Conservation (phyloP, 2,113 vertebrate genomes). For the Naja naja region DNA sequence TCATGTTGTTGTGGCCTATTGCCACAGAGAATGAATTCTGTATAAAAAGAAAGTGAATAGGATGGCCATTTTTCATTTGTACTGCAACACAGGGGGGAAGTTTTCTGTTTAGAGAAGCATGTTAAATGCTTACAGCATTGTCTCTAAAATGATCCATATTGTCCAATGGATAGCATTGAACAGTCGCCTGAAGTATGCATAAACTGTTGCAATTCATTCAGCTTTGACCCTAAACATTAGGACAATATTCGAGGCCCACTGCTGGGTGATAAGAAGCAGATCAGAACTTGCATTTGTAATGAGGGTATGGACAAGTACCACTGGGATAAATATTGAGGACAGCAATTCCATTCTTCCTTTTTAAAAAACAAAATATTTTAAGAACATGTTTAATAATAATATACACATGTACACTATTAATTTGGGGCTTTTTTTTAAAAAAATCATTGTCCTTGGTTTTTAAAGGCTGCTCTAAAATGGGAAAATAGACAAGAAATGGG, state of each 20-base stretch:
- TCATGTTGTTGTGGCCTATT: neutral
- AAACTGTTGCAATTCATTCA: neutral
- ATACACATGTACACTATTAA: neutral
- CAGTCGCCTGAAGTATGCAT: neutral
- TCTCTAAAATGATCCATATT: neutral
- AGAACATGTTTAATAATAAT: neutral
- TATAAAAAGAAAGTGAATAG: neutral
- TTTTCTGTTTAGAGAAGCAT: constrained; percentile 6
- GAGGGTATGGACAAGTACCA: neutral
- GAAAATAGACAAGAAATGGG: neutral
- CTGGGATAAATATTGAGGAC: neutral
- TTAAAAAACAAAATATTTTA: neutral
- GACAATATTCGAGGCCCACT: neutral
- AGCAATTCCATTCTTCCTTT: neutral
- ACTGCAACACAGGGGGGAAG: neutral
- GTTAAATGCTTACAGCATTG: neutral
- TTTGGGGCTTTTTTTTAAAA: neutral
- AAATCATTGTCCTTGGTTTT: neutral
- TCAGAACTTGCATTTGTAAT: neutral
- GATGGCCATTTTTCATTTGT: neutral
- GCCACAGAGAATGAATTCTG: neutral
- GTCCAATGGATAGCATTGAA: neutral
- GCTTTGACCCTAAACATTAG: neutral
- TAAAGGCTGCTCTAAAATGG: neutral
- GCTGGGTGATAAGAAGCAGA: neutral